These are phyloP conservation scores for Calameuta pallipes DNA, from an alignment of 2,888 invertebrate species.

Conservation along the genomic window DNA sequence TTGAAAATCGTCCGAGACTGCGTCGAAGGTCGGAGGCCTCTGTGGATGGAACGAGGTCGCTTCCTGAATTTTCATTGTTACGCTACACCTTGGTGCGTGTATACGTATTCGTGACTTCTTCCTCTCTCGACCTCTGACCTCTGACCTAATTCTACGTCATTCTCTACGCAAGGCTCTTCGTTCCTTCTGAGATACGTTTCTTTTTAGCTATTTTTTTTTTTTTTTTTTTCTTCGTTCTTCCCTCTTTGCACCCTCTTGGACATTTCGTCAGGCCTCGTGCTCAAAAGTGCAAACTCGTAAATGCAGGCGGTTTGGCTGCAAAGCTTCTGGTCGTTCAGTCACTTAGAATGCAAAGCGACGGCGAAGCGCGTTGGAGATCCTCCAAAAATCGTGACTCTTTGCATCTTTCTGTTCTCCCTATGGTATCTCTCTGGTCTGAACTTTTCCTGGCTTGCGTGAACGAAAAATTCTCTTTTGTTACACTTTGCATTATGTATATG, in stretches of 20 bases:
- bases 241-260: not conserved
- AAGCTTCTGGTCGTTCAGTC: not conserved
- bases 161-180: not conserved
- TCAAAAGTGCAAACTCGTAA: not conserved
- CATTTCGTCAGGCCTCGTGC: not conserved
- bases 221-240: not conserved
- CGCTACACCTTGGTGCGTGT: not conserved
- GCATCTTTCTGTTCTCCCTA: not conserved
- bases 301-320: not conserved
- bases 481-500: not conserved
- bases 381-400: slow-evolving; percentile 1
- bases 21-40: not conserved
- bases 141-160: not conserved
- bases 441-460: not conserved
- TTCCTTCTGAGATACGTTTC: not conserved
- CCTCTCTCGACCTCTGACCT: not conserved
- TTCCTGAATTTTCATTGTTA: not conserved
- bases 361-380: not conserved
- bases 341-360: not conserved
- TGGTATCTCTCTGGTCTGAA: not conserved
- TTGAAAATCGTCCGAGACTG: not conserved
- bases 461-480: not conserved
- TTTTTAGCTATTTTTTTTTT: not conserved
- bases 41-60: not conserved
- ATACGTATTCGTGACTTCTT: not conserved